A percentile compares a stretch with the other conserved stretches of the same genome.
Evolutionary conservation across 2,797 vertebrate genomes (phyloP).

Genomic region (Helostoma temminkii): DNA sequence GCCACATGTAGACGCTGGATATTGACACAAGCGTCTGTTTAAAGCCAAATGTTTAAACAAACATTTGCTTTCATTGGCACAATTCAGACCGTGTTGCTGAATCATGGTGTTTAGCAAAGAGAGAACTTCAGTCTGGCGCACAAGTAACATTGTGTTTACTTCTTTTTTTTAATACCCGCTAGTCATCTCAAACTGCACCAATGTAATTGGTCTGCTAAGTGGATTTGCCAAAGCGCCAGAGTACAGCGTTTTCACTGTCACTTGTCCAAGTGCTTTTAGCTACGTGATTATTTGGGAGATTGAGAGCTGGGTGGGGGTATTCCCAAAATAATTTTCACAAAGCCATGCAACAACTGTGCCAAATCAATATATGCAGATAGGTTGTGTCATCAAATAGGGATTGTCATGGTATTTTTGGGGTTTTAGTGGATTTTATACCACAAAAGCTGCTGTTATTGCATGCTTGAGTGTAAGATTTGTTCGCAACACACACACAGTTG

Average conservation of each 20-base stretch:
- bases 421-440: constrained; percentile 25
- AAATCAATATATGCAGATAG: constrained; percentile 37
- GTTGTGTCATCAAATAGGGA: constrained; percentile 32
- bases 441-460: constrained; percentile 40
- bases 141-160: neutral
- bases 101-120: no score
- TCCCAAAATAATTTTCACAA: constrained; percentile 20
- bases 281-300: constrained; percentile 23
- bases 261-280: constrained; percentile 41
- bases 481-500: neutral
- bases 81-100: neutral
- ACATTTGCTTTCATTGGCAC: no score
- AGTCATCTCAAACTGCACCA: constrained; percentile 27
- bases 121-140: neutral
- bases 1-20: neutral
- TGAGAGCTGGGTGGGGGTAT: neutral
- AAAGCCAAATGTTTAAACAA: neutral
- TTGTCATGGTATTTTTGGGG: constrained; percentile 11
- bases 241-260: constrained; percentile 26
- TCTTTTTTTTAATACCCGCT: constrained; percentile 20
- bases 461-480: constrained; percentile 12
- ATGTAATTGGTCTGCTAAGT: constrained; percentile 44
- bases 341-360: constrained; percentile 5
- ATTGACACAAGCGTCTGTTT: neutral
- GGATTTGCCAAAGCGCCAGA: constrained; percentile 40